Evolutionary conservation across 1,140 invertebrate species (phyloP).

Genomic region (Antheraea pernyi): DNA sequence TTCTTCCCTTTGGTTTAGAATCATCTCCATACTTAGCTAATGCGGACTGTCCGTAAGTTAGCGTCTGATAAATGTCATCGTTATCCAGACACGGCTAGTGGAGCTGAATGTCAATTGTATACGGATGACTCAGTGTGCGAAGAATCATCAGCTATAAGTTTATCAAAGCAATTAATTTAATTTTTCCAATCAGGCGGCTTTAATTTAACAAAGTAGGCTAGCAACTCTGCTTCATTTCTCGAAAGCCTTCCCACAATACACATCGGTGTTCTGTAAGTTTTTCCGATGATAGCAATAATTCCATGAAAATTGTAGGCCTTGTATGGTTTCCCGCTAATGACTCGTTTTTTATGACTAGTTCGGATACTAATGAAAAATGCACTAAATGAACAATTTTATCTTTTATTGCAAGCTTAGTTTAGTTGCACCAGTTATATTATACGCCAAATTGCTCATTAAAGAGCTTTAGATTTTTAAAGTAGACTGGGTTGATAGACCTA

Average conservation of each 20-base stretch:
- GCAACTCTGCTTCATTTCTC: slow-evolving; percentile 3
- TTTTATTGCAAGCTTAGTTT: neutral
- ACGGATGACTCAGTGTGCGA: neutral
- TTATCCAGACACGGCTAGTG: neutral
- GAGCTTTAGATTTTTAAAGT: no score
- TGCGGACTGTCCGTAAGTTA: slow-evolving; percentile 4
- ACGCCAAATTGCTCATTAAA: no score
- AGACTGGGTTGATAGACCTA: no score
- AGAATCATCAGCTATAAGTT: neutral
- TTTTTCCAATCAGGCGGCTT: slow-evolving; percentile 5
- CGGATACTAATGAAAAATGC: neutral
- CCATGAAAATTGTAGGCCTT: slow-evolving; percentile 4
- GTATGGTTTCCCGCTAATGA: slow-evolving; percentile 4
- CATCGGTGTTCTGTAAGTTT: slow-evolving; percentile 6
- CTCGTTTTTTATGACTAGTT: neutral
- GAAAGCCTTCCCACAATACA: neutral
- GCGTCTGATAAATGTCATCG: slow-evolving; percentile 3
- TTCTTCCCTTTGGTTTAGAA: neutral
- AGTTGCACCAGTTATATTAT: no score
- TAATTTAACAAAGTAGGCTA: slow-evolving; percentile 10
- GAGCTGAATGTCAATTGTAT: neutral
- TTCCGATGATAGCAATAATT: neutral
- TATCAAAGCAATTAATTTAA: slow-evolving; percentile 3
- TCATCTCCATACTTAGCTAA: slow-evolving; percentile 5
- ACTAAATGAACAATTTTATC: slow-evolving; percentile 4